phyloP scores from a whole-genome alignment of 2,888 invertebrate genomes.

The Pycnomerus fuliginosus region DNA sequence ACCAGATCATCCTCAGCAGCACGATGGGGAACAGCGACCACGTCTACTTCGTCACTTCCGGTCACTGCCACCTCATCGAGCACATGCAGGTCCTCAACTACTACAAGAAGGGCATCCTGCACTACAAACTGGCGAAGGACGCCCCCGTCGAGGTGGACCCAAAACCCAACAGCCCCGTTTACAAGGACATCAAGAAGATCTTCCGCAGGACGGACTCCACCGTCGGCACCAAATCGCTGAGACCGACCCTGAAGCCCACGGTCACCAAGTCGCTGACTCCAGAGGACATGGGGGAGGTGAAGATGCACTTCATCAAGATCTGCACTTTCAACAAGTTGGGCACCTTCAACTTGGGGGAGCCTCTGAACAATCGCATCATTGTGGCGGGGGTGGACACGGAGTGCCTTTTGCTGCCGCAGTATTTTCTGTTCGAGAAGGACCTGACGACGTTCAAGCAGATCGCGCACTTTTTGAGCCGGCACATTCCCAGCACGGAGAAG shows the following conservation, averaged over 20 bases:
- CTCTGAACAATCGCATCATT: constrained; percentile 62
- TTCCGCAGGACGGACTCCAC: constrained; percentile 2
- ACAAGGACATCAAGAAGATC: constrained; percentile 13
- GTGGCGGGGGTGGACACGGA: constrained; percentile 64
- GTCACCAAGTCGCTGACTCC: no score
- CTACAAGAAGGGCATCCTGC: constrained; percentile 2
- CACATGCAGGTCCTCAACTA: constrained; percentile 45
- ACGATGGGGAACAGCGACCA: constrained; percentile 50
- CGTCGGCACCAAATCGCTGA: constrained; percentile 40
- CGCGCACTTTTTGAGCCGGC: constrained; percentile 59
- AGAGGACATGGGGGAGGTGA: no score
- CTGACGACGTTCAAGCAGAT: constrained; percentile 67
- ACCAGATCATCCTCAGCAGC: constrained; percentile 60
- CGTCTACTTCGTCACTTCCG: constrained; percentile 60
- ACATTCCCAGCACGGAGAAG: constrained; percentile 60
- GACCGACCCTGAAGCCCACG: constrained; percentile 21
- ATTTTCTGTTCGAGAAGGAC: constrained; percentile 68
- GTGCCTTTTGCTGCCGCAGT: constrained; percentile 68
- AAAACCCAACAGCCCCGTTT: constrained; percentile 1
- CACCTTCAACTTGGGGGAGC: constrained; percentile 72
- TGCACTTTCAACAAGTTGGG: constrained; percentile 53
- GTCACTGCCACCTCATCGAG: constrained; percentile 63
- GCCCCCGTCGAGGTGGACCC: constrained; percentile 3
- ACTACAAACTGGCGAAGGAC: constrained; percentile 6
- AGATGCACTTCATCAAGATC: constrained; percentile 53